Conservation (phyloP, 2,113 vertebrate species). For the Gobius niger region DNA sequence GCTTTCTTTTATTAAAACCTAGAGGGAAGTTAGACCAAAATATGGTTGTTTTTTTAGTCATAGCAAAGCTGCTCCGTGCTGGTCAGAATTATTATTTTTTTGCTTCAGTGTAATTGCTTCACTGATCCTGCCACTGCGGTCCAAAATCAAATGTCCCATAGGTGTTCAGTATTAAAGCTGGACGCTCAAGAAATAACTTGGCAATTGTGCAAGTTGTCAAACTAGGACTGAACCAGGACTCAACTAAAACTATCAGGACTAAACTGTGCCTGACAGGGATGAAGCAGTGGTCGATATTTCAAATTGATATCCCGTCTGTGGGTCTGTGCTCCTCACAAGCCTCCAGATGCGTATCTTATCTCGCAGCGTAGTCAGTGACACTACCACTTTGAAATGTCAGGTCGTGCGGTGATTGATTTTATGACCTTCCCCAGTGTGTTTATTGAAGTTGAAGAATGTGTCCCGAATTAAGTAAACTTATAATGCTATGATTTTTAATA, state of each 20-base stretch:
- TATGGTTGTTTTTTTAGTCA: not conserved
- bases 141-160: not conserved
- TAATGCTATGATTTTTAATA: not conserved
- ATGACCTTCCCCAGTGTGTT: not conserved
- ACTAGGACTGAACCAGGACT: not conserved
- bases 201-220: not conserved
- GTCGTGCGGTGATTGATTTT: not conserved
- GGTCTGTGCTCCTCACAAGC: not conserved
- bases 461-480: not conserved
- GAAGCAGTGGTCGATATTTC: not conserved
- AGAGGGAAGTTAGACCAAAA: not conserved
- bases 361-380: not conserved
- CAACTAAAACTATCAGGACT: not conserved
- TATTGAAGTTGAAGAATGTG: not conserved
- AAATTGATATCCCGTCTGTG: not conserved
- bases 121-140: not conserved
- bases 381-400: not conserved
- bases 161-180: conserved; percentile 15
- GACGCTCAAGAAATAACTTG: conserved; percentile 32
- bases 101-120: not conserved
- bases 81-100: not conserved
- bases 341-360: not conserved
- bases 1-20: not conserved
- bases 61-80: not conserved
- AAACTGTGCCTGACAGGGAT: not conserved